Base-by-base conservation (phyloP, 30 jellyfish, hydroid and myxozoan species). In the Aurelia sp. region DNA sequence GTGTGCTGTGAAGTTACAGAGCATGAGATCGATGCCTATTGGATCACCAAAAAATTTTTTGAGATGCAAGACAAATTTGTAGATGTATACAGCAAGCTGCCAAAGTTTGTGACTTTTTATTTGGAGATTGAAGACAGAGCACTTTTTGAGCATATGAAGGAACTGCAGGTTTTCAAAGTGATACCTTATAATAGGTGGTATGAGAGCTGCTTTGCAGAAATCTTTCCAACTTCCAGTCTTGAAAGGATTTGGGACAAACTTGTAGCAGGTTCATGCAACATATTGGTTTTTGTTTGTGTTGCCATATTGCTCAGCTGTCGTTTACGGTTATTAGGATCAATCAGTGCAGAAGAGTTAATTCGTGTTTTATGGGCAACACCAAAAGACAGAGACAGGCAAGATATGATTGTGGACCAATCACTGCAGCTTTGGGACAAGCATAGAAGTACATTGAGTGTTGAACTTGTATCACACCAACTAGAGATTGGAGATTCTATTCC, bases 341-440 rank as follows among this genome's bases (percentile, higher is more conserved):
- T 17, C 15, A 79, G 89, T 51, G 89, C 95, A 17, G 95, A 86
- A 63, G 94, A 89, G 6, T 83, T 95, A 18, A 48, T 81, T 23
- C 79, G 73, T 15, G 85, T 92, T 11, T 59, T 82, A 40, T 47
- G 97, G 62, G 41, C 58, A 11, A 35, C 62, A 55, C 96, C 88
- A 47, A 79, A 64, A 33, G 92, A 73, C 79, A 76, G 84, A 70
- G 96, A 60, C 86, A 67, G 82, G 57, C 93, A 70, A 35, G 7
- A 71, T 59, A 15, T 55, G 22, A 91, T 89, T 22, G 86, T 93
- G 23, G 98, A 93, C 74, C 88, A 93, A 74, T 66, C 98, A 23
- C 55, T 88, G 73, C 97, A 93, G 55, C 88, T 93, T 1, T 93
- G 98, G 98, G 96, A 93, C 63, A 94, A 88, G 62, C 98, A 93